Base-by-base conservation (phyloP, 2,888 invertebrate species). In the Seira musarum region DNA sequence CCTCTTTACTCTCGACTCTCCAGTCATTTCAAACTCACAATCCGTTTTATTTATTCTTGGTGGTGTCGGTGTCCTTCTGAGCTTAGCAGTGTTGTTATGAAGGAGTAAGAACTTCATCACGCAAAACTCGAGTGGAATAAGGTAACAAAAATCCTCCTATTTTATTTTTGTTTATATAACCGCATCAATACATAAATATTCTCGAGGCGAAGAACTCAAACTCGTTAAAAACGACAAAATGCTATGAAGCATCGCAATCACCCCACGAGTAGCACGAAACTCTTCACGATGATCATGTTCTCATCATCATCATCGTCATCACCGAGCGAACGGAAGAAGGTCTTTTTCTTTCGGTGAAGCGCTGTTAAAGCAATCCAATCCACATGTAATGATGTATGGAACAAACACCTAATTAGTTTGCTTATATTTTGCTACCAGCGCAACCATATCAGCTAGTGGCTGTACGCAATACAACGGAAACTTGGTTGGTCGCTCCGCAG, bases 41-140 rank as follows among this genome's bases (percentile, higher is more conserved):
- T 49, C 17, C 49, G 49, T 49, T 49, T n/a, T 49, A 49, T 49
- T 49, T 49, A 49, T 49, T 49, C 49, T 49, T 49, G 49, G 49
- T 49, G 49, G 13, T 30, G 30, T 30, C 30, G 30, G 30, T 30
- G 30, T 30, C 30, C 3, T 30, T 30, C 30, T 8, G 8, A 30
- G 30, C 30, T 8, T 30, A 2, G 3, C 30, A 30, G 30, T 8
- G 30, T 49, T 49, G 49, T 49, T 13, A 13, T 8, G 15, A 49
- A 8, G 30, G 30, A 30, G 8, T 30, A 30, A 30, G 49, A 3
- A n/a, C 49, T 49, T 13, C 15, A n/a, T n/a, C n/a, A n/a, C 49
- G 15, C 2, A 15, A 49, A n/a, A 49, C 3, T 49, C 17, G 49
- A 49, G 17, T 49, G 49, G 2, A 8, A 30, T n/a, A 49, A 49